Evolutionary conservation across 2,113 vertebrate genomes (phyloP).

Genomic region (Nicator chloris): DNA sequence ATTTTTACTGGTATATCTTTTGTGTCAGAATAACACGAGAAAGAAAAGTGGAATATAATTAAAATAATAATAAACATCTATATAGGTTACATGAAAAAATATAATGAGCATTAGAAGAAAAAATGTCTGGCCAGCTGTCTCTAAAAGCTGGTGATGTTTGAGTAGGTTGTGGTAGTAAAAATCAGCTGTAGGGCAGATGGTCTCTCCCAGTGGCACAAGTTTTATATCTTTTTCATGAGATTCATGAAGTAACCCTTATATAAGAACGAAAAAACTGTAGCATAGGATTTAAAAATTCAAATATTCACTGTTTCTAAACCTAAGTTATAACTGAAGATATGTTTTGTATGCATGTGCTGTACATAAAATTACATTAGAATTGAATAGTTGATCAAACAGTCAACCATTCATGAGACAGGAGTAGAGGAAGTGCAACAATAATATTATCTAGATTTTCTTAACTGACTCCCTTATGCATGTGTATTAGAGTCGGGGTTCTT

Average conservation of each 20-base stretch:
- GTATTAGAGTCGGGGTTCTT: neutral
- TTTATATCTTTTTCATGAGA: neutral
- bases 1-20: neutral
- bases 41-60: neutral
- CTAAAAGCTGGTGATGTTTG: neutral
- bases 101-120: neutral
- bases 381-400: neutral
- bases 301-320: neutral
- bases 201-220: neutral
- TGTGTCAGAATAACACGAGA: neutral
- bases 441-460: neutral
- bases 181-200: neutral
- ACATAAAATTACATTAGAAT: neutral
- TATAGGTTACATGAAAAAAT: neutral
- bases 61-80: neutral
- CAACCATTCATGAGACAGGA: neutral
- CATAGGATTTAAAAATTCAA: neutral
- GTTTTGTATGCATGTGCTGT: neutral
- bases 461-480: neutral
- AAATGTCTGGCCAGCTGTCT: neutral
- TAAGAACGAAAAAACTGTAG: neutral
- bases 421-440: neutral
- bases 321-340: neutral
- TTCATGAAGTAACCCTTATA: neutral
- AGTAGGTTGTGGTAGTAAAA: neutral